Base-by-base conservation (phyloP, 92 coral and sea anemone genomes). In the Zoanthus gigantus region DNA sequence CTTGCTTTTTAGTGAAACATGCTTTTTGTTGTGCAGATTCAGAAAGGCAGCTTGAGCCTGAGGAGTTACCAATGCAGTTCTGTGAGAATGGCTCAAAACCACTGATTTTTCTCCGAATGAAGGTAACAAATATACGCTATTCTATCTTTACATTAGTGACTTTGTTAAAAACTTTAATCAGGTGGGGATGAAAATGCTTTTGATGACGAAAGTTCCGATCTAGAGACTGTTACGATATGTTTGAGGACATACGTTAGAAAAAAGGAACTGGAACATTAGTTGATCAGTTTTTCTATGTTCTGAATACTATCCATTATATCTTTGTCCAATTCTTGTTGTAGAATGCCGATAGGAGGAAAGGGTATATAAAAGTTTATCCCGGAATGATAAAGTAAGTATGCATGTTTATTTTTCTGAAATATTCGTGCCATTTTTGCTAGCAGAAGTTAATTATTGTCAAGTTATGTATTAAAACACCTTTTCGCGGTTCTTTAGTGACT, bases 1-100 rank as follows among this genome's bases (percentile, higher is more conserved):
- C 23, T 23, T 23, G 23, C 23, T 23, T 23, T 23, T 23, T 23
- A 23, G 23, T 23, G 23, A n/a, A 82, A 11, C 2, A 14, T 47
- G 53, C 66, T 75, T 34, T 71, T 61, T 15, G 30, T 45, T 74
- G 83, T 29, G 44, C 80, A 96, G 98, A 83, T 54, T 92, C 86
- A 66, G 99, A 96, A 75, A 87, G 99, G 9, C 90, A 95, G 0
- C 83, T 96, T 6, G 98, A 95, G 67, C 79, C 93, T 9, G 92
- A 95, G 17, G 99, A 96, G 88, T 90, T 90, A 78, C 99, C 98
- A n/a, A 92, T 93, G 53, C 99, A 96, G 82, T 95, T 96, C 89
- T 88, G 76, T 42, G 96, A 93, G 77, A 82, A 86, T 71, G 94
- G 90, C 61, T 48, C 92, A 73, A 93, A 92, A 76, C 97, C 99